phyloP scores from a whole-genome alignment of 2,797 vertebrate species.

The Gymnothorax reevesii region DNA sequence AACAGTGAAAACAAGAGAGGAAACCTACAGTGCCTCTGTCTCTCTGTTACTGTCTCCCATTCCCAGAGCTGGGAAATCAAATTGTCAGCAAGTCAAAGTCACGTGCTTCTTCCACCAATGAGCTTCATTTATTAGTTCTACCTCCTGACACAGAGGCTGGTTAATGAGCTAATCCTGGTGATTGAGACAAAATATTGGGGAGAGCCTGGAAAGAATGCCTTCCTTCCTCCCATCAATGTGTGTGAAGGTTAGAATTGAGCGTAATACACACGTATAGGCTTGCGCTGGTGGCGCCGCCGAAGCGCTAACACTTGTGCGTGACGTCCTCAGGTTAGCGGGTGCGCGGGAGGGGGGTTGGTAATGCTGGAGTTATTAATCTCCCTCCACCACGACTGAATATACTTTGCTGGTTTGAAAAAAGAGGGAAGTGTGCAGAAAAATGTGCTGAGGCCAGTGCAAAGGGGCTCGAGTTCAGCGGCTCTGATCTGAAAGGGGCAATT shows the following conservation, averaged over 20 bases:
- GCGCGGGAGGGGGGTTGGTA: neutral
- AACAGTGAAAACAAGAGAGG: neutral
- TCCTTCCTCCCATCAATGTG: too few species aligned
- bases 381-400: neutral
- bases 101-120: too few species aligned
- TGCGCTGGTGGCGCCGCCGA: neutral
- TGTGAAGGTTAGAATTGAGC: too few species aligned
- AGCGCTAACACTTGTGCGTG: neutral
- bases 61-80: too few species aligned
- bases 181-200: too few species aligned
- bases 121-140: too few species aligned
- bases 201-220: too few species aligned
- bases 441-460: slow-evolving; percentile 1
- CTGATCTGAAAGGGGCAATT: neutral
- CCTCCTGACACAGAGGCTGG: too few species aligned
- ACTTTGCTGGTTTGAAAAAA: neutral
- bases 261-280: neutral
- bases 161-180: too few species aligned
- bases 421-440: neutral
- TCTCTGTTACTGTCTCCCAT: neutral
- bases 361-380: neutral
- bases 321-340: neutral
- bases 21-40: neutral
- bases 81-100: too few species aligned
- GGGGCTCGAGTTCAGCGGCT: neutral